phyloP scores from a whole-genome alignment of 2,888 invertebrate genomes.

The Lissonota sp. region DNA sequence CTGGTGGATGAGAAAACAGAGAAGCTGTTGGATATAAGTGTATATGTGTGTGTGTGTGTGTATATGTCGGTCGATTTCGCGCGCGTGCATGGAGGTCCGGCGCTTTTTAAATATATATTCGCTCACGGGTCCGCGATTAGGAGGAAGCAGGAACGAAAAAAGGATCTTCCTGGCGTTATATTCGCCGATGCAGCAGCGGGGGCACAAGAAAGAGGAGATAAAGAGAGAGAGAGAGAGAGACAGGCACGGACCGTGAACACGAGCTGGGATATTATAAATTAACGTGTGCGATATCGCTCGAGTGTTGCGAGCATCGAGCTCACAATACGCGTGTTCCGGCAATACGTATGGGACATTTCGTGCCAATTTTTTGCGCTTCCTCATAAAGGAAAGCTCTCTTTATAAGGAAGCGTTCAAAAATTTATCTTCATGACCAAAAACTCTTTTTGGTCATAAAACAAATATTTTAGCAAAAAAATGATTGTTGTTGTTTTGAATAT shows the following conservation, averaged over 20 bases:
- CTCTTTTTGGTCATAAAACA: too few species aligned
- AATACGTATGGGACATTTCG: constrained; percentile 38
- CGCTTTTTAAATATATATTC: constrained; percentile 42
- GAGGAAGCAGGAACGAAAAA: constrained; percentile 57
- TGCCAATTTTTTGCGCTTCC: background rate
- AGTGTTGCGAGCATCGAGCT: constrained; percentile 48
- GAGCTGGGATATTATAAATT: constrained; percentile 65
- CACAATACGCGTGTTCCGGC: constrained; percentile 24
- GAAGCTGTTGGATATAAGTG: constrained; percentile 4
- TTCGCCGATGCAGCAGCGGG: constrained; percentile 14
- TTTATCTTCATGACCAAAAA: too few species aligned
- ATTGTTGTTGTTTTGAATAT: too few species aligned
- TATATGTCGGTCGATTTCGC: constrained; percentile 9
- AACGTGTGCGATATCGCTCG: constrained; percentile 63
- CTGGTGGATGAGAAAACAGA: constrained; percentile 12
- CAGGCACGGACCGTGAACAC: constrained; percentile 61
- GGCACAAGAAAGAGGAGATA: background rate
- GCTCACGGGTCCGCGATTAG: constrained; percentile 55
- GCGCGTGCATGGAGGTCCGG: constrained; percentile 55
- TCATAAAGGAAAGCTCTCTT: too few species aligned
- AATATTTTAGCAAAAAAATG: too few species aligned
- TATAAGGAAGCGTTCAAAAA: too few species aligned
- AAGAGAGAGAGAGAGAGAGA: too few species aligned
- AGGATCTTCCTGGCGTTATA: constrained; percentile 46
- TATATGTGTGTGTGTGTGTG: background rate